Percentiles rank a stretch among this genome's conserved stretches.
Evolutionary conservation across 2,888 invertebrate species (phyloP).

Genomic region (Linyphia triangularis): DNA sequence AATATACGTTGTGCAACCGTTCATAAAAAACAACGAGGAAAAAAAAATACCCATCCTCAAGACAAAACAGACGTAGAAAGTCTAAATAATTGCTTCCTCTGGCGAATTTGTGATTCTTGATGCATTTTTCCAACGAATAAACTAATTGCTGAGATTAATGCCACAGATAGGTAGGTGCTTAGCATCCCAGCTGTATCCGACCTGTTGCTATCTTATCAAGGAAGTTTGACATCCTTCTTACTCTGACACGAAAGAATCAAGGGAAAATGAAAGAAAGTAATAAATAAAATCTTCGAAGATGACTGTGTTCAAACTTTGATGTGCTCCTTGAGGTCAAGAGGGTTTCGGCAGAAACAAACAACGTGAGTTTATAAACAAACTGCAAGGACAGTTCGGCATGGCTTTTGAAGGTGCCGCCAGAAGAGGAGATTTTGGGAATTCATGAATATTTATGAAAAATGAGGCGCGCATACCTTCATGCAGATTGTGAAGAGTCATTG

Average conservation of each 20-base stretch:
- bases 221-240: slow-evolving; percentile 25
- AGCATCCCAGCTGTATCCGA: neutral
- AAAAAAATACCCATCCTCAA: no score
- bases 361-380: slow-evolving; percentile 32
- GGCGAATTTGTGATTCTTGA: slow-evolving; percentile 33
- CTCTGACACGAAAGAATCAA: neutral
- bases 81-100: slow-evolving; percentile 30
- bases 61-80: neutral
- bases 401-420: slow-evolving; percentile 49
- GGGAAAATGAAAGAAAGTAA: neutral
- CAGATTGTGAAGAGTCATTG: no score
- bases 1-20: no score
- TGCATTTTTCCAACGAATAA: neutral
- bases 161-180: slow-evolving; percentile 2
- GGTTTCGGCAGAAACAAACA: neutral
- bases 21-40: no score
- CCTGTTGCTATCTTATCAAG: slow-evolving; percentile 29
- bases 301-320: neutral
- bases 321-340: slow-evolving; percentile 15
- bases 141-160: slow-evolving; percentile 60
- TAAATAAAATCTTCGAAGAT: neutral
- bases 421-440: neutral
- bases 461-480: no score
- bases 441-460: slow-evolving; percentile 31
- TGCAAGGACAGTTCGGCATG: slow-evolving; percentile 18